Percentiles rank a stretch among this genome's conserved stretches.
phyloP scores from a whole-genome alignment of 2,888 invertebrate species.

The Allophyes oxyacanthae region DNA sequence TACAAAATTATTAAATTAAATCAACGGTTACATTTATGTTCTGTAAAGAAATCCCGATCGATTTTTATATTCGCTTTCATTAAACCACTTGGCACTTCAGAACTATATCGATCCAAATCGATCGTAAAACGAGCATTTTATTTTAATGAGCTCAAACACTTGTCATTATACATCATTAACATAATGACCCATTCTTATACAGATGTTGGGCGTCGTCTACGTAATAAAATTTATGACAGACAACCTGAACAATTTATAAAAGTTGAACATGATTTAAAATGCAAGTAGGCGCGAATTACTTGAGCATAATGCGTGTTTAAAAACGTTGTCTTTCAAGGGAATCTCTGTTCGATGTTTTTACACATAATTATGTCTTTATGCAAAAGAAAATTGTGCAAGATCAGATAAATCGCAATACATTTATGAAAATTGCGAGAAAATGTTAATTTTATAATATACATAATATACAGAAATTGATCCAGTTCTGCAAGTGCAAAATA shows the following conservation, averaged over 20 bases:
- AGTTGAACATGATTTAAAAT: slow-evolving; percentile 63
- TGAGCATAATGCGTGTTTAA: slow-evolving; percentile 51
- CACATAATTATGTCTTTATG: slow-evolving; percentile 59
- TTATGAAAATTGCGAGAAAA: slow-evolving; percentile 38
- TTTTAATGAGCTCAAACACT: slow-evolving; percentile 56
- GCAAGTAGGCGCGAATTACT: slow-evolving; percentile 71
- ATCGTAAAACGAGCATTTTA: slow-evolving; percentile 32
- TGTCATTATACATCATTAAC: slow-evolving; percentile 71
- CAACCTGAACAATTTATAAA: slow-evolving; percentile 59
- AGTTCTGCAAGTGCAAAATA: slow-evolving; percentile 36
- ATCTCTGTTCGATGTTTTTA: slow-evolving; percentile 52
- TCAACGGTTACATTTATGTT: slow-evolving; percentile 22
- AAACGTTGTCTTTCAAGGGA: slow-evolving; percentile 60
- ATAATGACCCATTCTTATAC: slow-evolving; percentile 73
- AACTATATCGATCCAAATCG: slow-evolving; percentile 40
- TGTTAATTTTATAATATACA: slow-evolving; percentile 39
- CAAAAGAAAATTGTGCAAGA: slow-evolving; percentile 47
- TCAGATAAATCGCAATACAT: slow-evolving; percentile 46
- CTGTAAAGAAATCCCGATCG: slow-evolving; percentile 15
- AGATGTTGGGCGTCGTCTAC: slow-evolving; percentile 63
- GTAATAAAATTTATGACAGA: slow-evolving; percentile 61
- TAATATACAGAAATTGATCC: slow-evolving; percentile 45
- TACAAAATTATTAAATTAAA: slow-evolving; percentile 38
- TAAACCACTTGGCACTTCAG: slow-evolving; percentile 34
- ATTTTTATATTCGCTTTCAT: slow-evolving; percentile 28